Base-by-base conservation (phyloP, 1,140 invertebrate genomes). In the Drosophila bocki region DNA sequence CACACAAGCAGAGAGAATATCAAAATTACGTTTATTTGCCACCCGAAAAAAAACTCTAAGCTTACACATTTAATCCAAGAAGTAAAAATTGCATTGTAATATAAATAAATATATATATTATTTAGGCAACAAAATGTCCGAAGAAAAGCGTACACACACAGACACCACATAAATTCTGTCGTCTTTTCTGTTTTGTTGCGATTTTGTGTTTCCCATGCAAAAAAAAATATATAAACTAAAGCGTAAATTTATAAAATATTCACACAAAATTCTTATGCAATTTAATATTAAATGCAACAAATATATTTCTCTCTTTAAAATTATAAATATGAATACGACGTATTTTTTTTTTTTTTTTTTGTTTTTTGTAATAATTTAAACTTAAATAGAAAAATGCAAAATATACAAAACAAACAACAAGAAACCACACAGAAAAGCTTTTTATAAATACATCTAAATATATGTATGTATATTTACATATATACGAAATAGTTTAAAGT, bases 11-110 rank as follows among this genome's bases (percentile, higher is more conserved):
- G 45, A 58, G 41, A 61, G 41, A 61, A 61, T 76, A 80, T 82
- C 77, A 80, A 88, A 80, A 70, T 67, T 61, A 75, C 26, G 26
- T 47, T 22, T 57, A 78, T 78, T 81, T 88, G 74, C 85, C 59
- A 71, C 74, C 33, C 51, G 19, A 35, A 13, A 22, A 56, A 42
- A 11, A 47, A 48, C 70, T 50, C 47, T 35, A 47, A 53, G 42
- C 45, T 54, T 42, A 32, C 67, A 84, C 57, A 80, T 54, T 32
- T 50, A 70, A 47, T 39, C 32, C 45, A 51, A 53, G 33, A 42
- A 61, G 32, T 61, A 47, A 39, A 74, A 75, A 42, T 53, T 72
- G 68, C 70, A 74, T 72, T 74, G 70, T 74, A 74, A 75, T 64
- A 75, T 75, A 75, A 59, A 75, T 77, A 76, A 47, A 75, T 35